These are phyloP conservation scores for Arenaria interpres DNA, from an alignment of 2,113 vertebrate genomes.

Conservation along the genomic window DNA sequence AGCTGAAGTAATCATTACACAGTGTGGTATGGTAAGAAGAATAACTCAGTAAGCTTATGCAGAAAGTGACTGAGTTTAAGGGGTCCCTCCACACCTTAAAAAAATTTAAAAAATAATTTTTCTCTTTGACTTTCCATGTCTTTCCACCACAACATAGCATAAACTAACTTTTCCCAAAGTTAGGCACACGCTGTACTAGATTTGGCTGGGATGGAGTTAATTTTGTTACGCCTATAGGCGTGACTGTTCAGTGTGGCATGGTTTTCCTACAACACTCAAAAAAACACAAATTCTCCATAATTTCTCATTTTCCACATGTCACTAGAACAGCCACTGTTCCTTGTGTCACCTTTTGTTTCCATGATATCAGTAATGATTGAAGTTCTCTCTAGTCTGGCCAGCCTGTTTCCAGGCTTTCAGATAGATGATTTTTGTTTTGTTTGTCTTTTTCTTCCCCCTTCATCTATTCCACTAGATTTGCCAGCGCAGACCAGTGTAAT, in stretches of 20 bases:
- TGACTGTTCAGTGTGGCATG: neutral
- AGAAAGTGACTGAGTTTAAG: neutral
- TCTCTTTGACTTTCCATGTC: neutral
- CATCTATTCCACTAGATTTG: neutral
- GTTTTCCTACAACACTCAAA: neutral
- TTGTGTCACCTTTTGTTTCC: neutral
- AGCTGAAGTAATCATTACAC: neutral
- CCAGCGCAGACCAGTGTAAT: neutral
- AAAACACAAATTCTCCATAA: neutral
- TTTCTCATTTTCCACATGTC: neutral
- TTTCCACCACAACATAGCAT: neutral
- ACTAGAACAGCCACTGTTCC: neutral
- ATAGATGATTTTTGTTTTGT: neutral
- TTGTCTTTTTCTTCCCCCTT: neutral
- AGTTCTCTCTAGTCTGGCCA: neutral
- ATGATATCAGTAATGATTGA: neutral
- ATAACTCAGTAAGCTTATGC: neutral
- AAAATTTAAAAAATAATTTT: neutral
- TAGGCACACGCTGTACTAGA: fast-evolving
- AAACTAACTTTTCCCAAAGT: neutral
- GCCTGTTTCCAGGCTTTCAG: neutral
- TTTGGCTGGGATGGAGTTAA: neutral
- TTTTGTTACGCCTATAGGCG: neutral
- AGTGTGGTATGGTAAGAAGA: neutral
- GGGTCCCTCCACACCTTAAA: neutral